Percentiles rank a stretch among this genome's conserved stretches.
phyloP scores from a whole-genome alignment of 2,797 vertebrate genomes.

The Premnoplex brunnescens region DNA sequence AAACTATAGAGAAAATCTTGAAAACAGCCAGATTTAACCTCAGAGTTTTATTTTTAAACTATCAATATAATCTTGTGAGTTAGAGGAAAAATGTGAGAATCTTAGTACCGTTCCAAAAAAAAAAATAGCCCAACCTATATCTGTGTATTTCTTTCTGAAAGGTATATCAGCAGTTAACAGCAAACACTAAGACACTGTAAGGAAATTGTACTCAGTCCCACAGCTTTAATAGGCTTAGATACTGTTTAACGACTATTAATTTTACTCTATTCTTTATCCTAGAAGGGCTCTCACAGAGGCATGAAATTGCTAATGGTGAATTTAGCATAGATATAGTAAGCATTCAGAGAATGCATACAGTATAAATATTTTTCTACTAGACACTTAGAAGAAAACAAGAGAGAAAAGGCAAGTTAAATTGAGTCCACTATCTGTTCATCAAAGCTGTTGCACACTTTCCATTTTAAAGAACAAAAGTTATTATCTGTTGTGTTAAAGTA shows the following conservation, averaged over 20 bases:
- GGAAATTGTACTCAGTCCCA: not conserved
- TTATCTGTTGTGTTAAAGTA: not conserved
- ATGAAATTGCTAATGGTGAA: not conserved
- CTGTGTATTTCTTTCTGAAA: not conserved
- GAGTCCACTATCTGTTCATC: not conserved
- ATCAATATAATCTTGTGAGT: not conserved
- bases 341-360: not conserved
- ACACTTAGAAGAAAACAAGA: not conserved
- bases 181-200: not conserved
- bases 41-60: not conserved
- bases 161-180: not conserved
- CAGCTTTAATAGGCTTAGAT: not conserved
- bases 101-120: not conserved
- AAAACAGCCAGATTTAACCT: not conserved
- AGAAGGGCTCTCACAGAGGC: not conserved
- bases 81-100: not conserved
- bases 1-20: not conserved
- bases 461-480: not conserved
- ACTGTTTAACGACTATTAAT: not conserved
- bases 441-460: not conserved
- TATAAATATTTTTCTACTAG: not conserved
- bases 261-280: not conserved
- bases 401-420: not conserved
- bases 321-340: not conserved
- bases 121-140: not conserved